Conservation (phyloP, 1,140 invertebrate species). For the Aphaenogaster rudis region DNA sequence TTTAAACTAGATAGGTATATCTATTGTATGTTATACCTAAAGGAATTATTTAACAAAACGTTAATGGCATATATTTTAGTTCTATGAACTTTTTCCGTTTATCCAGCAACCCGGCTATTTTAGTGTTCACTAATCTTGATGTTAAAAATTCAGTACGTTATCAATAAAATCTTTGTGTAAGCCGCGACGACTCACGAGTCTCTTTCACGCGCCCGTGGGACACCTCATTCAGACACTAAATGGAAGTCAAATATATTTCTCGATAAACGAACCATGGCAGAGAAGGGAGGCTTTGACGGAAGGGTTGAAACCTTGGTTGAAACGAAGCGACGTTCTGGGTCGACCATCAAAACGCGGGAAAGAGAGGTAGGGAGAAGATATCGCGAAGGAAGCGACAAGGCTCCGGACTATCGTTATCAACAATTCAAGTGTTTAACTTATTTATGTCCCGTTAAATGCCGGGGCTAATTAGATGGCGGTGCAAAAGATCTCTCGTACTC, state of each 20-base stretch:
- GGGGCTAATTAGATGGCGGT: conserved; percentile 81
- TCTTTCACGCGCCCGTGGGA: conserved; percentile 25
- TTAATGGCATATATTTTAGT: background rate
- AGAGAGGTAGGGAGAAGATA: conserved; percentile 46
- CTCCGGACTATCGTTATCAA: conserved; percentile 75
- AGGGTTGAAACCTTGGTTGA: conserved; percentile 54
- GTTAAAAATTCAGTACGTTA: conserved; percentile 17
- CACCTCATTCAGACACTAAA: conserved; percentile 32
- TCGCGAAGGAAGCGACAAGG: conserved; percentile 42
- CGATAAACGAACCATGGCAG: conserved; percentile 59
- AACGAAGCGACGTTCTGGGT: conserved; percentile 17
- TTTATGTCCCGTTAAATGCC: conserved; percentile 81
- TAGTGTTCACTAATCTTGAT: background rate
- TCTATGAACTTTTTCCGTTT: background rate
- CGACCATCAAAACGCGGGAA: conserved; percentile 34
- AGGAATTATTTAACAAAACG: background rate
- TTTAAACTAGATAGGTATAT: background rate
- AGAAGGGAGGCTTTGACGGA: conserved; percentile 41
- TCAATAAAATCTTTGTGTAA: conserved; percentile 14
- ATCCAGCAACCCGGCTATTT: background rate
- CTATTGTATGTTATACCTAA: background rate
- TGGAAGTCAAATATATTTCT: conserved; percentile 67
- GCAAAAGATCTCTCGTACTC: conserved; percentile 76
- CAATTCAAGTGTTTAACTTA: conserved; percentile 82
- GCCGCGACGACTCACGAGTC: background rate